These are phyloP conservation scores for Nipponacmea schrenckii DNA, from an alignment of 2,888 invertebrate species.

Conservation along the genomic window DNA sequence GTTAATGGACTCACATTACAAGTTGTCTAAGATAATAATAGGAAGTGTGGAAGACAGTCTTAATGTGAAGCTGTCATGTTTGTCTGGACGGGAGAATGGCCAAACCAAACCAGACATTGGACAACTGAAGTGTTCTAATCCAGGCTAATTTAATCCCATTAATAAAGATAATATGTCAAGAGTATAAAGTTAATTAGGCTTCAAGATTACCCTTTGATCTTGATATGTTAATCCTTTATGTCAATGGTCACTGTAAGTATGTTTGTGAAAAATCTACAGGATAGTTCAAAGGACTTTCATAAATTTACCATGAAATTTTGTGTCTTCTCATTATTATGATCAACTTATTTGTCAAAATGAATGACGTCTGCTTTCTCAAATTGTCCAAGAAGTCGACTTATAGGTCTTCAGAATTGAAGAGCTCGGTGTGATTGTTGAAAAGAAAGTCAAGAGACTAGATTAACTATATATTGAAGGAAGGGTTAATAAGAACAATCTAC, in stretches of 20 bases:
- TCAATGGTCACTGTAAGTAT: background rate
- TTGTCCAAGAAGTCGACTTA: too few species aligned
- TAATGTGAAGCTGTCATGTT: background rate
- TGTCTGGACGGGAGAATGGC: background rate
- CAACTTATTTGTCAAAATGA: too few species aligned
- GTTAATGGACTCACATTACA: too few species aligned
- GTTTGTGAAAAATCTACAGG: background rate
- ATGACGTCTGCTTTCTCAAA: too few species aligned
- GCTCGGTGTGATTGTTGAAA: too few species aligned
- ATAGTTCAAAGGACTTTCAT: background rate
- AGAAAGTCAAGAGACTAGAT: too few species aligned
- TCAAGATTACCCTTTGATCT: background rate
- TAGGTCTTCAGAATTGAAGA: too few species aligned
- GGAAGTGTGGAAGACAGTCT: conserved; percentile 4
- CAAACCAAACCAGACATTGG: background rate
- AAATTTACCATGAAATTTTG: background rate
- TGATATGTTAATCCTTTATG: background rate
- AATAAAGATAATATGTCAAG: background rate
- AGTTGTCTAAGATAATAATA: background rate
- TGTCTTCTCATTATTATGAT: background rate
- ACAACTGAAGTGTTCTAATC: conserved; percentile 2
- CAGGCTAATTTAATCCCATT: background rate
- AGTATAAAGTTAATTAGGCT: background rate
- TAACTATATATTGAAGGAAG: too few species aligned
- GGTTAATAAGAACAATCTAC: too few species aligned